phyloP scores from a whole-genome alignment of 2,113 vertebrate genomes.

The Nettapus auritus region DNA sequence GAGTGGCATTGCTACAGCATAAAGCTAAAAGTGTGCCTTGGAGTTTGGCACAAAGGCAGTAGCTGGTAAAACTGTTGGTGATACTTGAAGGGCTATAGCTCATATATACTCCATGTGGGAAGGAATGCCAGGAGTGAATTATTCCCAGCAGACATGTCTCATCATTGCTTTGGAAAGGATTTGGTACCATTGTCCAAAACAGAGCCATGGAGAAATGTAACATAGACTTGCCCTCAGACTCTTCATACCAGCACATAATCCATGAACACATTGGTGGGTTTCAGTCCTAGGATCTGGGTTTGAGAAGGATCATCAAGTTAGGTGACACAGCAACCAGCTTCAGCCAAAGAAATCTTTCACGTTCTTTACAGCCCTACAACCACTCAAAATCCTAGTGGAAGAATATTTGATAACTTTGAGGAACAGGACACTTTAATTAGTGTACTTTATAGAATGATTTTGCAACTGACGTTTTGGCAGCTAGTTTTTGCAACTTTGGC shows the following conservation, averaged over 20 bases:
- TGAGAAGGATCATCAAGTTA: neutral
- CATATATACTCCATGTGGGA: neutral
- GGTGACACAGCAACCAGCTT: rapidly evolving
- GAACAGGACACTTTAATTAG: neutral
- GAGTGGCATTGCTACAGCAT: neutral
- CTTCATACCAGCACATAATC: neutral
- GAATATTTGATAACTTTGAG: neutral
- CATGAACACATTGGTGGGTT: neutral
- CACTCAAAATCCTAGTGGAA: neutral
- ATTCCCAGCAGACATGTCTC: neutral
- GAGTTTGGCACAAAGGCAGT: neutral
- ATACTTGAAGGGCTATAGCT: neutral
- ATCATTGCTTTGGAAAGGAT: neutral
- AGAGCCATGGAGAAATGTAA: neutral
- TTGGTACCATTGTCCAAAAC: neutral
- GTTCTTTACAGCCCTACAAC: neutral
- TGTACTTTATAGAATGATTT: neutral
- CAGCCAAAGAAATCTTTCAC: neutral
- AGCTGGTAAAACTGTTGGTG: neutral
- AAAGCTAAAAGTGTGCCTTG: neutral
- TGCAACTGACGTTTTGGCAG: neutral
- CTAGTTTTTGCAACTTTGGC: neutral
- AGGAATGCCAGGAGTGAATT: neutral
- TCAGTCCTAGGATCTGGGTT: neutral
- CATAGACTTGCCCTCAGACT: neutral